Evolutionary conservation across 2,113 vertebrate genomes (phyloP).

Genomic region (Gopherus evgoodei): DNA sequence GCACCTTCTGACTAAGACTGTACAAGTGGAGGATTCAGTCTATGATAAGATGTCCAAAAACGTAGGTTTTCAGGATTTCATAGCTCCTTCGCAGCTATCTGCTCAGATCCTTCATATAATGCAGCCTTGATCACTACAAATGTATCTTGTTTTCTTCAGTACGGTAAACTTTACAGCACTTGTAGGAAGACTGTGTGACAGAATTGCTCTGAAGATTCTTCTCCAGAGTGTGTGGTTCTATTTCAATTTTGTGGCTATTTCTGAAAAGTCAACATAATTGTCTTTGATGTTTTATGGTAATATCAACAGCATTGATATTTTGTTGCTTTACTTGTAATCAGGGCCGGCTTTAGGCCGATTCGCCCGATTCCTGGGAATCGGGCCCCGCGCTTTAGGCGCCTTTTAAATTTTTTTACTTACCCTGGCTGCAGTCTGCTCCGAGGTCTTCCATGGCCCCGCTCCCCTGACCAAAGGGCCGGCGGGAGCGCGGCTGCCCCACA

Average conservation of each 20-base stretch:
- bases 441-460: too few species aligned
- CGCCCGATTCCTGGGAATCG: too few species aligned
- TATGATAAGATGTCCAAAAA: not conserved
- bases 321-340: not conserved
- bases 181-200: not conserved
- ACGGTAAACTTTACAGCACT: not conserved
- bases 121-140: rapidly evolving
- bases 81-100: not conserved
- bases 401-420: too few species aligned
- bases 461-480: too few species aligned
- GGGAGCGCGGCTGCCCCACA: too few species aligned
- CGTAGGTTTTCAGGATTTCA: not conserved
- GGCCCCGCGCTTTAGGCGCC: too few species aligned
- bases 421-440: too few species aligned
- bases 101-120: not conserved
- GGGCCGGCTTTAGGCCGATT: too few species aligned
- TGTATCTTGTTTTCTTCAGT: not conserved
- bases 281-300: not conserved
- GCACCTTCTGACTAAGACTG: not conserved
- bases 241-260: not conserved
- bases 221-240: not conserved
- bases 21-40: not conserved
- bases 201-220: not conserved
- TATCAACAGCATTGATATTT: not conserved
- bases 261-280: not conserved